Percentiles rank a stretch among this genome's conserved stretches.
phyloP scores from a whole-genome alignment of 2,797 vertebrate genomes.

The Microctenopoma lineatum region DNA sequence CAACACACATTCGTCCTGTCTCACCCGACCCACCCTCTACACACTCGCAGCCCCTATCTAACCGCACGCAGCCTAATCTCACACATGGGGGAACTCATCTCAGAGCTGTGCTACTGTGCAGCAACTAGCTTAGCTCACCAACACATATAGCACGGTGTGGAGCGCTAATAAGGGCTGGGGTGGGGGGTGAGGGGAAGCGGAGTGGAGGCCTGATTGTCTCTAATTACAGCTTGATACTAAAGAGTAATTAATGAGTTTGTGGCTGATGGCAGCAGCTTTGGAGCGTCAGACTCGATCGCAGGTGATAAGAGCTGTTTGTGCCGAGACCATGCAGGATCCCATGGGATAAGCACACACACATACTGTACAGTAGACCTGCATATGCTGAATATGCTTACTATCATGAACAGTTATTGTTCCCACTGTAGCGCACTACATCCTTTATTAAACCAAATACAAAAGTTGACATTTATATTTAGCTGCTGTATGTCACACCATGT shows the following conservation, averaged over 20 bases:
- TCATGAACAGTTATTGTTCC: no score
- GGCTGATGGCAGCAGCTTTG: conserved; percentile 81
- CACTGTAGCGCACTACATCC: no score
- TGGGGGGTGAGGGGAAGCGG: conserved; percentile 24
- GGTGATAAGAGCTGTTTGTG: conserved; percentile 77
- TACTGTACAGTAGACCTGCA: conserved; percentile 2
- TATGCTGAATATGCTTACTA: conserved; percentile 13
- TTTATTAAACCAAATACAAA: no score
- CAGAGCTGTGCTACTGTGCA: conserved; percentile 35
- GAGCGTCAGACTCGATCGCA: conserved; percentile 75
- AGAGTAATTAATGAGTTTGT: conserved; percentile 85
- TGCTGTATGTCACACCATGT: no score
- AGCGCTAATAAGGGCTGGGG: conserved; percentile 71
- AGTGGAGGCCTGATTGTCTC: conserved; percentile 79
- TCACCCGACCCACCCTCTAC: conserved; percentile 10
- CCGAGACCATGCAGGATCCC: conserved; percentile 64
- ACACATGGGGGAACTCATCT: conserved; percentile 71
- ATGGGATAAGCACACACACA: conserved; percentile 45
- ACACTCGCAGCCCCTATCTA: conserved; percentile 32
- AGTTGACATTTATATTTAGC: no score
- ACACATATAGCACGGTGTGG: conserved; percentile 50
- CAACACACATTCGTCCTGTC: conserved; percentile 44
- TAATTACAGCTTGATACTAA: conserved; percentile 86
- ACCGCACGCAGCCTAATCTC: conserved; percentile 72
- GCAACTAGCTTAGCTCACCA: conserved; percentile 62